Conservation (phyloP, 2,888 invertebrate genomes). For the Tetanocera ferruginea region DNA sequence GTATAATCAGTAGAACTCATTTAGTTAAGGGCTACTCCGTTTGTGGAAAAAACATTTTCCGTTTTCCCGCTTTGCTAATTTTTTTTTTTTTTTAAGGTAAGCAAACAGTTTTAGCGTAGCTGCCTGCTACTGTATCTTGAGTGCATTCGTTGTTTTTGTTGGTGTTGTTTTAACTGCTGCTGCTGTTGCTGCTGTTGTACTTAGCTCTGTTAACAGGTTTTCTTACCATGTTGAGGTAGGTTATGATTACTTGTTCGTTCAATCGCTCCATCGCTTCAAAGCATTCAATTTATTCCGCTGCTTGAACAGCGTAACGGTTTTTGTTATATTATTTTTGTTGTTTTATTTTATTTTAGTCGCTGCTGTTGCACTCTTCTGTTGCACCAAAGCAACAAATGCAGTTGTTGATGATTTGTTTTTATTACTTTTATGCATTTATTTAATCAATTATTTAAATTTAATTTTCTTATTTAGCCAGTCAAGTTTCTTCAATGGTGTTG, state of each 20-base stretch:
- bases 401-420: not conserved
- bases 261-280: constrained; percentile 12
- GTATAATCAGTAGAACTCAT: no score
- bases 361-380: not conserved
- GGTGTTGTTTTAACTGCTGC: constrained; percentile 18
- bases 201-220: constrained; percentile 15
- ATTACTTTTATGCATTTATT: no score
- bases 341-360: not conserved
- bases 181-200: not conserved
- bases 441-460: no score
- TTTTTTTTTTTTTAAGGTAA: not conserved
- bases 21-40: no score
- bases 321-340: not conserved
- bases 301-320: constrained; percentile 24
- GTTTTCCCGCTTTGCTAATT: not conserved
- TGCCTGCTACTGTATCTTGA: not conserved
- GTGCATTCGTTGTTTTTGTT: not conserved
- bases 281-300: constrained; percentile 23
- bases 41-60: no score
- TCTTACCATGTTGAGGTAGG: constrained; percentile 42
- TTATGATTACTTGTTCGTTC: constrained; percentile 35
- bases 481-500: no score
- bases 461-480: no score
- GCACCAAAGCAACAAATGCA: no score
- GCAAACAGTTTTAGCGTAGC: not conserved